Conservation (phyloP, 2,888 invertebrate species). For the Macrophya annulata region DNA sequence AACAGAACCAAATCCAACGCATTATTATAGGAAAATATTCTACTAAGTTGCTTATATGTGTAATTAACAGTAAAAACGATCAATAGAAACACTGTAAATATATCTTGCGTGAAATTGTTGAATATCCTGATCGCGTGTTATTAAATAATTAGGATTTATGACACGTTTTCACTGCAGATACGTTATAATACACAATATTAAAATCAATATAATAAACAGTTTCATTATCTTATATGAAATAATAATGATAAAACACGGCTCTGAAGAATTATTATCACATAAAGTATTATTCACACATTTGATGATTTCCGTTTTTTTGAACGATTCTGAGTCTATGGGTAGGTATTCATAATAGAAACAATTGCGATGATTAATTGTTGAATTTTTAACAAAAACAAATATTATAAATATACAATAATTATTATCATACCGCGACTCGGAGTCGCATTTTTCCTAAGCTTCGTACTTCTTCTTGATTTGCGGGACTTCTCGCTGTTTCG, state of each 20-base stretch:
- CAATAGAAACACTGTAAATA: background rate
- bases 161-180: background rate
- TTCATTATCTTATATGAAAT: background rate
- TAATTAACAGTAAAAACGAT: background rate
- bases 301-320: background rate
- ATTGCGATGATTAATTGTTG: background rate
- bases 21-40: background rate
- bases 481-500: conserved; percentile 31
- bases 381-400: background rate
- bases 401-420: background rate
- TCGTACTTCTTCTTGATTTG: conserved; percentile 4
- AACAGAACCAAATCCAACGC: background rate
- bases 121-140: background rate
- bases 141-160: background rate
- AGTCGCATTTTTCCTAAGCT: conserved; percentile 39
- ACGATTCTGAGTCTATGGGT: background rate
- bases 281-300: conserved; percentile 1
- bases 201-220: background rate
- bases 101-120: background rate
- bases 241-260: background rate
- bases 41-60: background rate
- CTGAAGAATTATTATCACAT: background rate
- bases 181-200: background rate
- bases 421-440: conserved; percentile 32
- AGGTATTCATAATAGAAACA: background rate